These are phyloP conservation scores for Tragelaphus buxtoni DNA, from an alignment of 2,113 vertebrate genomes.

Conservation along the genomic window DNA sequence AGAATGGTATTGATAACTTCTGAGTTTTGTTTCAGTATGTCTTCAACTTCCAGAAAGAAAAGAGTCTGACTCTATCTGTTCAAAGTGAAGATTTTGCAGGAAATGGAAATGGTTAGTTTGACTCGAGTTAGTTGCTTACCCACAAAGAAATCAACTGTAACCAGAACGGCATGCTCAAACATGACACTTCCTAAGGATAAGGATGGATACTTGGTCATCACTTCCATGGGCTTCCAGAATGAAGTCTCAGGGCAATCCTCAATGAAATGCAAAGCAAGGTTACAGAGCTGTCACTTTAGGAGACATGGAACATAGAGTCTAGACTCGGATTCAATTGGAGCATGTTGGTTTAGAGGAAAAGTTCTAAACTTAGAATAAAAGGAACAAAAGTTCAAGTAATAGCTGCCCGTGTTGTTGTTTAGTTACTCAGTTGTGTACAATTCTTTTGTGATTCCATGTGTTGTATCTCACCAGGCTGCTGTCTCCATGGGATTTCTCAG, in stretches of 20 bases:
- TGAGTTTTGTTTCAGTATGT: neutral
- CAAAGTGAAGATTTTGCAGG: neutral
- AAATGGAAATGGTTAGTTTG: neutral
- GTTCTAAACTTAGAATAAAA: neutral
- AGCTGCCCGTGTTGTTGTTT: neutral
- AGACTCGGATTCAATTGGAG: fast-evolving
- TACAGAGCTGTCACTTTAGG: neutral
- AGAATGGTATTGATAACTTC: neutral
- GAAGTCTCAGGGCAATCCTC: neutral
- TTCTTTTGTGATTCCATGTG: neutral
- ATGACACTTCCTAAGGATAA: neutral
- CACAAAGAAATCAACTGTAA: neutral
- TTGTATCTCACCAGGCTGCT: neutral
- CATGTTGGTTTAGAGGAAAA: neutral
- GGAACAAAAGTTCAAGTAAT: neutral
- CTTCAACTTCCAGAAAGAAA: neutral
- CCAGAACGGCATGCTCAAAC: neutral
- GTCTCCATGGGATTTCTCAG: neutral
- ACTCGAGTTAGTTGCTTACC: neutral
- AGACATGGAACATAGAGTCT: neutral
- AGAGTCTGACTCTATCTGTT: neutral
- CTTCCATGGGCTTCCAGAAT: fast-evolving
- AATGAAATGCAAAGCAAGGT: neutral
- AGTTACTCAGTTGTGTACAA: neutral
- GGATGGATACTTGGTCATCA: neutral